Percentiles rank a stretch among this genome's conserved stretches.
Conservation (phyloP, 2,113 vertebrate species). For the Tychaedon coryphoeus region DNA sequence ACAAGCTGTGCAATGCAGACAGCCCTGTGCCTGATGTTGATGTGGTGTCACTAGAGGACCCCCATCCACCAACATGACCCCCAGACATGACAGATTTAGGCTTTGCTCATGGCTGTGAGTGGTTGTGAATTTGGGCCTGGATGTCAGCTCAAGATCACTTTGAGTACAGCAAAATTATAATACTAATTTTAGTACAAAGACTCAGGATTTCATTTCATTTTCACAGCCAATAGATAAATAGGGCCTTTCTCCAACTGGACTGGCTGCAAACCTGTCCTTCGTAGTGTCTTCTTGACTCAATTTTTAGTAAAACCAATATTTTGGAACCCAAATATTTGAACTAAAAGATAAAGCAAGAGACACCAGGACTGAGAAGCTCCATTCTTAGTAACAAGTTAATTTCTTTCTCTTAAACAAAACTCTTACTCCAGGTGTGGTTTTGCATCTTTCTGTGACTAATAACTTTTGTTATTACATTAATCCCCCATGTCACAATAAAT, state of each 20-base stretch:
- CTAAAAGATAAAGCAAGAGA: background rate
- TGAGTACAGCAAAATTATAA: background rate
- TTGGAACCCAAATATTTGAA: background rate
- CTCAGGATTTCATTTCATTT: background rate
- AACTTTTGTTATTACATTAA: background rate
- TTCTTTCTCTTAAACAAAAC: background rate
- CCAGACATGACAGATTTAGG: background rate
- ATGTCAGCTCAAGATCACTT: background rate
- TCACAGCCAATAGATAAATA: background rate
- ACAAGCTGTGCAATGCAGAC: background rate
- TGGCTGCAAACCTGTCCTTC: background rate
- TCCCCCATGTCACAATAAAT: background rate
- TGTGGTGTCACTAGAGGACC: background rate
- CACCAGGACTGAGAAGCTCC: background rate
- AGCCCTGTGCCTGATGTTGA: background rate
- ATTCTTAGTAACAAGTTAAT: background rate
- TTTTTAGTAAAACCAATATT: background rate
- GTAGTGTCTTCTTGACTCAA: rapidly evolving
- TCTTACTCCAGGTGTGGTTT: background rate
- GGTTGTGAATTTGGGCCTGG: background rate
- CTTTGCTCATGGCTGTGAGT: background rate
- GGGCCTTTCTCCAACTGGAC: background rate
- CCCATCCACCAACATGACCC: background rate
- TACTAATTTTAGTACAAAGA: background rate
- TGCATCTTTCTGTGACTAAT: background rate